phyloP scores from a whole-genome alignment of 2,888 invertebrate genomes.

The Polydrusus cervinus region DNA sequence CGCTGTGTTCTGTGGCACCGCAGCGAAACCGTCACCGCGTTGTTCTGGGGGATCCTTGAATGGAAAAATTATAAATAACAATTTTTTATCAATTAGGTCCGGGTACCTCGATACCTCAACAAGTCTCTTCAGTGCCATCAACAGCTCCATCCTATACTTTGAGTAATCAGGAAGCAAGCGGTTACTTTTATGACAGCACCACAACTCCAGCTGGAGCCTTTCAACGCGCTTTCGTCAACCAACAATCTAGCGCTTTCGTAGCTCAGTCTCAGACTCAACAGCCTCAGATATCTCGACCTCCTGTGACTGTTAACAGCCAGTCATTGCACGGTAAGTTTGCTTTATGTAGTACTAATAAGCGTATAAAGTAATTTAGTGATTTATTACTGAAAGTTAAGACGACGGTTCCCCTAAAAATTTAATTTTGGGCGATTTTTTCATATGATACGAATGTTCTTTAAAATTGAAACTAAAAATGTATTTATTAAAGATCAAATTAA shows the following conservation, averaged over 20 bases:
- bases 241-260: constrained; percentile 63
- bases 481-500: no score
- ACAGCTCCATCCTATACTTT: constrained; percentile 67
- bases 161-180: constrained; percentile 60
- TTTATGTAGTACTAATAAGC: background rate
- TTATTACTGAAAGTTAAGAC: background rate
- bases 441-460: no score
- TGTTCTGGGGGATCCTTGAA: no score
- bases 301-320: constrained; percentile 58
- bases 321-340: constrained; percentile 65
- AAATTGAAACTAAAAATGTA: no score
- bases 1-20: no score
- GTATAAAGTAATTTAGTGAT: background rate
- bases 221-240: constrained; percentile 59
- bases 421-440: no score
- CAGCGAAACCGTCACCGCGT: no score
- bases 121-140: constrained; percentile 60
- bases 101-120: constrained; percentile 48
- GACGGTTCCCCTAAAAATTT: no score
- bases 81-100: constrained; percentile 24
- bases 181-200: constrained; percentile 67
- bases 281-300: constrained; percentile 63
- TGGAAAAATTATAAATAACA: background rate
- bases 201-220: constrained; percentile 61
- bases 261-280: constrained; percentile 64